Evolutionary conservation across 2,888 invertebrate genomes (phyloP), one percentile per base, ranked within the genome.

Genomic region (Agrochola litura): DNA sequence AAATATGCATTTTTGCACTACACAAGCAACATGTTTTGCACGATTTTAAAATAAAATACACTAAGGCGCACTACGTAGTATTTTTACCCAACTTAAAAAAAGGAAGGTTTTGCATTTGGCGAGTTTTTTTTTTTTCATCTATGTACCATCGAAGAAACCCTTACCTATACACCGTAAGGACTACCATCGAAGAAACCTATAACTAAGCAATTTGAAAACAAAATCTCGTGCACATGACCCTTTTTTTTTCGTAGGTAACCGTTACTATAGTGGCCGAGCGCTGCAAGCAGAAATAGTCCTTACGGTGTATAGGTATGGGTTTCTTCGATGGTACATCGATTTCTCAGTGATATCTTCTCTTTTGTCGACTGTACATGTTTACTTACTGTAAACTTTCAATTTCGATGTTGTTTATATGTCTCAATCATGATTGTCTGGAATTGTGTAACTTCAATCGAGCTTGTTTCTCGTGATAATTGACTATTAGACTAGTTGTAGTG

Each of bases 381-480:
- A 52, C 14, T 46, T 14, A 52, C 14, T 54, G 22, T 37, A 54
- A 80, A 30, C 5, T 49, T 56, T 30, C n/a, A 56, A 63, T 73
- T n/a, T 25, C 30, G 1, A 9, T 60, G 4, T 54, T 30, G 41
- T 76, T 19, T 56, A 12, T 54, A 46, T 46, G 43, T 49, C 46
- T 43, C 10, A 68, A 63, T 77, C 67, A 79, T 77, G 61, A 41
- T 58, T 49, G 64, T 65, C 69, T 60, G 56, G 43, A 49, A 63
- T 43, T 49, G 30, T 75, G 25, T 46, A 30, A 60, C 52, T 56
- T 63, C 12, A 49, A 70, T 83, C 83, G 80, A 81, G 80, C 83
- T 81, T 81, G 54, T 19, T 14, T 25, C 46, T 83, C 80, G 80
- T 78, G 79, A 78, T 81, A 80, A 37, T 58, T 37, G n/a, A 58